Percentiles rank a stretch among this genome's conserved stretches.
These are phyloP conservation scores for Trichogramma dendrolimi DNA, from an alignment of 2,888 invertebrate species.

Conservation along the genomic window DNA sequence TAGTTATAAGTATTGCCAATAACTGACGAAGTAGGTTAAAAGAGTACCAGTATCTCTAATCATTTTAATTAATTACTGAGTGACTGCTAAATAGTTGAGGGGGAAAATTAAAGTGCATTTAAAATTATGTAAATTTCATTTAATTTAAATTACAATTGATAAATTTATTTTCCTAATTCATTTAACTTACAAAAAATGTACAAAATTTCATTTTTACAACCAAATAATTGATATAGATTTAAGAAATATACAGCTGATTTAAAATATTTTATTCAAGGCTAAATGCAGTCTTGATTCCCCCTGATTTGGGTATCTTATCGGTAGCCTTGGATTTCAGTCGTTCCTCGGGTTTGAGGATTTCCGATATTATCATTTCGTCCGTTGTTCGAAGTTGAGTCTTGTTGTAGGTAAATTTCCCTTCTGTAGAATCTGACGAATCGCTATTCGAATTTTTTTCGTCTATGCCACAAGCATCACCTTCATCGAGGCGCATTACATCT, in stretches of 20 bases:
- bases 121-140: conserved; percentile 24
- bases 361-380: conserved; percentile 50
- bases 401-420: no score
- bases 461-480: no score
- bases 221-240: not conserved
- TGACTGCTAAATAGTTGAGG: no score
- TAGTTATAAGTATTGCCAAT: no score
- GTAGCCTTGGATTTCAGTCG: conserved; percentile 41
- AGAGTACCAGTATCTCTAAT: no score
- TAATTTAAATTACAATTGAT: conserved; percentile 29
- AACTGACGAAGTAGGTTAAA: no score
- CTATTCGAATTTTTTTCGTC: no score
- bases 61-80: no score
- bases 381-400: conserved; percentile 35
- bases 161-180: conserved; percentile 18
- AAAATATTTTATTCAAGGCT: conserved; percentile 50
- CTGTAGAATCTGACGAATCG: no score
- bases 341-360: conserved; percentile 49
- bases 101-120: no score
- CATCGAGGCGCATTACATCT: no score
- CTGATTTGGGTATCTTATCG: conserved; percentile 45
- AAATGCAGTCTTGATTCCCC: conserved; percentile 49
- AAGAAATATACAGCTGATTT: conserved; percentile 46
- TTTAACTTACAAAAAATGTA: conserved; percentile 48
- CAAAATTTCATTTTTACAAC: conserved; percentile 33